Evolutionary conservation across 1,140 invertebrate species (phyloP), one percentile per base, ranked within the genome.

Genomic region (Plutomurus gul): DNA sequence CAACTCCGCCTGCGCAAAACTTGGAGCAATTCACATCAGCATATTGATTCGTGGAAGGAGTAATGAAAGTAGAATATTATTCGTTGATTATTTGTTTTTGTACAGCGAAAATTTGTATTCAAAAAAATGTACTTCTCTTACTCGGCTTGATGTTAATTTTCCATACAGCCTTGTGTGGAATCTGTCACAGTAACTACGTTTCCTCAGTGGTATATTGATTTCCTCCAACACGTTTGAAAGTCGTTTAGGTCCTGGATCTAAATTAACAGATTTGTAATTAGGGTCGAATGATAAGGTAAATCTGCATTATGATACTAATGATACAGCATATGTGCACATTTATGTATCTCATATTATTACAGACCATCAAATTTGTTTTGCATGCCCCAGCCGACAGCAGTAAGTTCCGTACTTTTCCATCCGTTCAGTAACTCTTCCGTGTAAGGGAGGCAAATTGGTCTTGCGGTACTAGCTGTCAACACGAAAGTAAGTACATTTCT

Each of bases 311-410:
- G n/a, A 43, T 10, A 43, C 8, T 43, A 43, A 43, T 43, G n/a
- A 10, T 10, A 43, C 40, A 43, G 8, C n/a, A 10, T 43, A 10
- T 43, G n/a, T 43, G n/a, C 8, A 43, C 8, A 10, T 43, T n/a
- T 43, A 43, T 10, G 8, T 10, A 43, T 43, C 40, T 43, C 40
- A 43, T 65, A 27, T 16, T 4, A 27, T 4, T 10, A 20, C 8
- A 39, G 25, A 74, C 72, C 46, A 33, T 74, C 43, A 74, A 43
- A 49, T 49, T 49, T 74, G 30, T 74, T 74, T 36, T 47, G 40
- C n/a, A 18, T 46, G 3, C 72, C 72, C 39, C 39, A 74, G n/a
- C 72, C 72, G 16, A 30, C 16, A 1, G 43, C 46, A 37, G 25
- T 25, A 13, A 74, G 20, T 16, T 47, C 40, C 6, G 72, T 33